A percentile compares a stretch with the other conserved stretches of the same genome.
These are phyloP conservation scores for Oceanodroma leucorhoa DNA, from an alignment of 2,797 vertebrate genomes.

Conservation along the genomic window DNA sequence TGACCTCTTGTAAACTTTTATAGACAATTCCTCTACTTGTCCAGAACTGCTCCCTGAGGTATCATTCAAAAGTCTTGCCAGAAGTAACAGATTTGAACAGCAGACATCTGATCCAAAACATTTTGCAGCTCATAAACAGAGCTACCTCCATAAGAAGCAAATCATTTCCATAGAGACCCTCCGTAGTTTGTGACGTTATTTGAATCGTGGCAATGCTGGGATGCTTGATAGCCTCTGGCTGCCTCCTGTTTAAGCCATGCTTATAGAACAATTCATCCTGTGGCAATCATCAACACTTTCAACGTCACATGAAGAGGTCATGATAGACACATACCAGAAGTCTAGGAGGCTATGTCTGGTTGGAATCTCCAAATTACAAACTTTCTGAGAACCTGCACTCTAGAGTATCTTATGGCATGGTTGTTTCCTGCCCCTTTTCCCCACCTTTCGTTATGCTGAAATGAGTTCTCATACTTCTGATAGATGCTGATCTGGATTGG, in stretches of 20 bases:
- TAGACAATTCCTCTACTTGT: conserved; percentile 12
- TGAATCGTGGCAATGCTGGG: not conserved
- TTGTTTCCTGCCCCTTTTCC: not conserved
- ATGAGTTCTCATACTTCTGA: not conserved
- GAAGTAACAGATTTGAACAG: conserved; percentile 50
- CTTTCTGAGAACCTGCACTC: not conserved
- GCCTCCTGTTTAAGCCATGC: not conserved
- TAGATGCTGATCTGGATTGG: not conserved
- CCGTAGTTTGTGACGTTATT: not conserved
- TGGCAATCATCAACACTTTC: not conserved
- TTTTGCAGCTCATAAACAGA: conserved; percentile 51
- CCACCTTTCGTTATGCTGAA: not conserved
- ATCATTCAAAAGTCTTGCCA: not conserved
- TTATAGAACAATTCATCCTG: not conserved
- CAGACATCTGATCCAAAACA: conserved; percentile 36
- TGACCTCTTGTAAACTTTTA: conserved; percentile 1
- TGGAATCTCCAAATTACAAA: not conserved
- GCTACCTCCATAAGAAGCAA: not conserved
- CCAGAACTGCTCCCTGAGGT: not conserved
- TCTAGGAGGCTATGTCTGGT: not conserved
- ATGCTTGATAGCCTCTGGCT: not conserved
- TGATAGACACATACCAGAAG: not conserved
- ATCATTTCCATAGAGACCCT: not conserved
- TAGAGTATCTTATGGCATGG: not conserved
- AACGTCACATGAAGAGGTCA: not conserved